These are phyloP conservation scores for Lamellibrachia luymesi DNA, from an alignment of 1,140 invertebrate genomes.

Conservation along the genomic window DNA sequence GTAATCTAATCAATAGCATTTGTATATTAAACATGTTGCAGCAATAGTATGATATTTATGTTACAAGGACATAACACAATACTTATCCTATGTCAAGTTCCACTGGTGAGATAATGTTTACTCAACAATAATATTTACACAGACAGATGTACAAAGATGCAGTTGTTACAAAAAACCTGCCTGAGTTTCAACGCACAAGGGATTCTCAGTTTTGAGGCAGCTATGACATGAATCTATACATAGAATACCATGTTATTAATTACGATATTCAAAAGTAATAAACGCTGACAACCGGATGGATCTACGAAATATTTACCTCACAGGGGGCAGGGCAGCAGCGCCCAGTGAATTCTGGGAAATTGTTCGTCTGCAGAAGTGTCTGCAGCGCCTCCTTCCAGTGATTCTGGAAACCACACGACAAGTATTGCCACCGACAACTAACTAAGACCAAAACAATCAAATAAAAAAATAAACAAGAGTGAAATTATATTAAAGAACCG, in stretches of 20 bases:
- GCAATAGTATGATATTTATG: no score
- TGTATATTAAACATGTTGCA: no score
- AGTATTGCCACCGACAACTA: no score
- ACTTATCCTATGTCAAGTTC: no score
- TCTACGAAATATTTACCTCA: conserved; percentile 62
- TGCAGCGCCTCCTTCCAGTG: conserved; percentile 96
- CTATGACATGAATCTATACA: neutral
- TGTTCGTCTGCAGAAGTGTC: conserved; percentile 95
- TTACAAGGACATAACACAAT: no score
- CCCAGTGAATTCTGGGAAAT: conserved; percentile 99
- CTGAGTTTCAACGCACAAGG: no score
- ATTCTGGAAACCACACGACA: conserved; percentile 56
- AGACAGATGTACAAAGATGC: no score
- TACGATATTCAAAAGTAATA: neutral
- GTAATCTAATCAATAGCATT: no score
- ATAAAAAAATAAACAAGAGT: neutral
- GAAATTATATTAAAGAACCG: neutral
- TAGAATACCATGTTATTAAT: neutral
- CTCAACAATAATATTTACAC: no score
- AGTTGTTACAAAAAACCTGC: no score
- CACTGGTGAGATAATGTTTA: no score
- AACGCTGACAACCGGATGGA: neutral
- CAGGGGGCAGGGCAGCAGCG: conserved; percentile 97
- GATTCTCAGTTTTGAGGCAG: no score
- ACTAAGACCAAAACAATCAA: neutral